Evolutionary conservation across 64 coral and sea anemone genomes (phyloP).

Genomic region (Acropora tenuis): DNA sequence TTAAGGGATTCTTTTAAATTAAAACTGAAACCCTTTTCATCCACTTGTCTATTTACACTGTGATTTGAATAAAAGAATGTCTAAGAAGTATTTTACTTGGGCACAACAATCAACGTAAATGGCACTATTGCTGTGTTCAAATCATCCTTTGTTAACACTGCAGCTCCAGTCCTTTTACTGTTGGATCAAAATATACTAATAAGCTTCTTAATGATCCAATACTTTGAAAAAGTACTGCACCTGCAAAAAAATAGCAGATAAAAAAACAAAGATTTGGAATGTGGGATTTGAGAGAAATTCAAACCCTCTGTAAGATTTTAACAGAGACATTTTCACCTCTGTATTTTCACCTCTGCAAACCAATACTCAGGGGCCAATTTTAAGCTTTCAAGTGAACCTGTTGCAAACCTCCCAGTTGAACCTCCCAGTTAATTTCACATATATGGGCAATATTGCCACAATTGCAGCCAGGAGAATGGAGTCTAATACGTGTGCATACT

Average conservation of each 20-base stretch:
- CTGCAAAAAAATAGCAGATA: constrained; percentile 7
- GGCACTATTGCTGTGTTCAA: neutral
- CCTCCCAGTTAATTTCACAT: too few relatives aligned
- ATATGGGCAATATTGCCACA: too few relatives aligned
- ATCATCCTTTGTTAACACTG: neutral
- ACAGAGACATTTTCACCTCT: too few relatives aligned
- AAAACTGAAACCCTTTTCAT: neutral
- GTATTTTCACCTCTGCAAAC: neutral
- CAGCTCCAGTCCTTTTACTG: neutral
- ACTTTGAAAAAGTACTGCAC: constrained; percentile 91
- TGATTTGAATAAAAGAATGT: neutral
- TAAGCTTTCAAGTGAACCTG: too few relatives aligned
- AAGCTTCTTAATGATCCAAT: constrained; percentile 44
- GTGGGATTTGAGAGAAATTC: too few relatives aligned
- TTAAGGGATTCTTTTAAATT: too few relatives aligned
- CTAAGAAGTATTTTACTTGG: neutral
- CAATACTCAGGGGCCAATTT: neutral
- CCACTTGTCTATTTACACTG: constrained; percentile 18
- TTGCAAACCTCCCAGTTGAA: too few relatives aligned
- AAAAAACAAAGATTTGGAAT: neutral
- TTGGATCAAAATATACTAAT: neutral
- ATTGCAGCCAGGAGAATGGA: too few relatives aligned
- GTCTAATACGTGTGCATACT: too few relatives aligned
- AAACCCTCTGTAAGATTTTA: too few relatives aligned
- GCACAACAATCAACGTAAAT: constrained; percentile 12